Evolutionary conservation across 2,888 invertebrate species (phyloP).

Genomic region (Leucoma salicis): DNA sequence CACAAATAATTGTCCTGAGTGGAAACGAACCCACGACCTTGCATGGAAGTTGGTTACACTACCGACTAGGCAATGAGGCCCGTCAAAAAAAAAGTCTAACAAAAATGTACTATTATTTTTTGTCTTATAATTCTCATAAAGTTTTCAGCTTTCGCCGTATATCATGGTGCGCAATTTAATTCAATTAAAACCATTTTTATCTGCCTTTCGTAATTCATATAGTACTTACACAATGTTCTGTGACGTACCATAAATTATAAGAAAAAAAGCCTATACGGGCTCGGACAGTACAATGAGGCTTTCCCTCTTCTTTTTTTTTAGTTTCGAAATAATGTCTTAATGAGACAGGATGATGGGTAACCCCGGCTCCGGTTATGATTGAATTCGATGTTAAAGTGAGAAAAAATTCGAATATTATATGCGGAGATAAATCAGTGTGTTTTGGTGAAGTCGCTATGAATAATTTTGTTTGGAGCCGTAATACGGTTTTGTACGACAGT

Average conservation of each 20-base stretch:
- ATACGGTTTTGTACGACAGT: constrained; percentile 1
- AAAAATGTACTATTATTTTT: background rate
- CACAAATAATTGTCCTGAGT: too few relatives aligned
- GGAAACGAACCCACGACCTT: too few relatives aligned
- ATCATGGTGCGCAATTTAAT: constrained; percentile 24
- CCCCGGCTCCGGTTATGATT: constrained; percentile 37
- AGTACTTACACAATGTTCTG: constrained; percentile 26
- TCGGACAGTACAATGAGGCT: constrained; percentile 39
- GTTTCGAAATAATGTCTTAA: constrained; percentile 54
- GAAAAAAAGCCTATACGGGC: constrained; percentile 13
- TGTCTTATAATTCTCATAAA: background rate
- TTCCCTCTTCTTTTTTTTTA: constrained; percentile 27
- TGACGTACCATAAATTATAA: constrained; percentile 28
- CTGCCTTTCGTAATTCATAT: constrained; percentile 27
- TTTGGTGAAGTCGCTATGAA: constrained; percentile 42
- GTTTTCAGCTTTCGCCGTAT: background rate
- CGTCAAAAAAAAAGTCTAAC: too few relatives aligned
- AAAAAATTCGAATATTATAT: constrained; percentile 33
- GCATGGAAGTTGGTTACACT: too few relatives aligned
- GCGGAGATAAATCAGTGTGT: constrained; percentile 39
- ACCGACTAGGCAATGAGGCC: too few relatives aligned
- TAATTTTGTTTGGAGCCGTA: constrained; percentile 29
- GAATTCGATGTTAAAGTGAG: constrained; percentile 35
- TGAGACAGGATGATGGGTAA: constrained; percentile 59
- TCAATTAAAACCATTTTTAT: constrained; percentile 29